Evolutionary conservation across 2,888 invertebrate genomes (phyloP), one percentile per base, ranked within the genome.

Genomic region (Morpho deidamia): DNA sequence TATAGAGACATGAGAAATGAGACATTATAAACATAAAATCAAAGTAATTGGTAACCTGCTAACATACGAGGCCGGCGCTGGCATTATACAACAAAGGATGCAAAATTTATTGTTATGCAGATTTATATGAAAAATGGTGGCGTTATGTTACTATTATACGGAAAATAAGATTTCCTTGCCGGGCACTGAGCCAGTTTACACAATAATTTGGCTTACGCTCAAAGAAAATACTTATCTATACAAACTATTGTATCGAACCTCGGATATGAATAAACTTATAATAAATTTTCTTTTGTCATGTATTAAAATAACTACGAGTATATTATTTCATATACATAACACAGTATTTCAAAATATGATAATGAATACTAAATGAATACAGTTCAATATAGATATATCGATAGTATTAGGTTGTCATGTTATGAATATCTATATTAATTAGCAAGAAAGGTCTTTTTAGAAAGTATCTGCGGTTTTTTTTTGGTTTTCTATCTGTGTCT

Each of bases 131-230:
- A 66, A 66, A 65, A 67, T 62, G 49, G 56, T 46, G 54, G 53
- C 60, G 59, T 62, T 63, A 60, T 58, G 55, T 59, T 60, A 62
- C 44, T 61, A 61, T 60, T 61, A 64, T 59, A 65, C 61, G 59
- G 61, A 64, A 65, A 63, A 63, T 52, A 59, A 59, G 58, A 61
- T 65, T 64, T 58, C 61, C 57, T 62, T 59, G 39, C 56, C 61
- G 63, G 66, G 68, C 67, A 62, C 44, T 43, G 51, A 59, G 65
- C 68, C 64, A 67, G 63, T 64, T 60, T 60, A 66, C 62, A 66
- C 63, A 65, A 65, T 67, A 64, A 65, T 67, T 67, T 66, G 65
- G 65, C 63, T 55, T 59, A 61, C 57, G 59, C 59, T 66, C 63
- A 65, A 62, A 65, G 63, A 60, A 63, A 63, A 56, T 12, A 42